Base-by-base conservation (phyloP, 2,888 invertebrate species). In the Stenodema calcarata region DNA sequence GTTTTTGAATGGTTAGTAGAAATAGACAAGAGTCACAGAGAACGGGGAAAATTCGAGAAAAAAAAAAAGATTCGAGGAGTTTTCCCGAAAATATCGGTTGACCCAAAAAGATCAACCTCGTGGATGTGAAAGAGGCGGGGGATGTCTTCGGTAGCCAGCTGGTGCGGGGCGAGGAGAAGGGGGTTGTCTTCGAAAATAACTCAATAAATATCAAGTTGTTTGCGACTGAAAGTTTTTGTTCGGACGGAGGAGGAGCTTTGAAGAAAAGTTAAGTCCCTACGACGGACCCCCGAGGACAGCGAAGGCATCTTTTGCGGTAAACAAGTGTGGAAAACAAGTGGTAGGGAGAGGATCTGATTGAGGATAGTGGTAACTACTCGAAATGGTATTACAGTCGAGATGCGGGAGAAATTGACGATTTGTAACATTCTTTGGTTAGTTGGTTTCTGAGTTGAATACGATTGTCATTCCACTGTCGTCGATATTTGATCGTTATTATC, bases 201-300 rank as follows among this genome's bases (percentile, higher is more conserved):
- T 88, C 88, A 88, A 88, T 88, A 88, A 88, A 88, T 88, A 88
- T 88, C 88, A 87, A 87, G 88, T 88, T 88, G 88, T 88, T 88
- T 88, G 88, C 87, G 87, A 87, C 87, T 86, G 75, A 88, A 88
- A 88, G 87, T 88, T 88, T 88, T 88, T 88, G 85, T 84, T 88
- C 62, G 50, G 42, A 41, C 18, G 41, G 76, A 70, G 69, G 73
- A 35, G 69, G 30, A 18, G 86, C 62, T 86, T 54, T 42, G 86
- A 62, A 86, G 86, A 78, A 76, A 86, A 78, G 78, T 76, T 76
- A 86, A 78, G 86, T 78, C 78, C n/a, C 75, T 76, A 23, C 62
- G 86, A 75, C 42, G 83, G 80, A 27, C 50, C 28, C 54, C 28
- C 54, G 44, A 23, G 18, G 69, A 23, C 30, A 35, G 62, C 54